A percentile compares a stretch with the other conserved stretches of the same genome.
These are phyloP conservation scores for Geotrupes spiniger DNA, from an alignment of 2,888 invertebrate species.

Conservation along the genomic window DNA sequence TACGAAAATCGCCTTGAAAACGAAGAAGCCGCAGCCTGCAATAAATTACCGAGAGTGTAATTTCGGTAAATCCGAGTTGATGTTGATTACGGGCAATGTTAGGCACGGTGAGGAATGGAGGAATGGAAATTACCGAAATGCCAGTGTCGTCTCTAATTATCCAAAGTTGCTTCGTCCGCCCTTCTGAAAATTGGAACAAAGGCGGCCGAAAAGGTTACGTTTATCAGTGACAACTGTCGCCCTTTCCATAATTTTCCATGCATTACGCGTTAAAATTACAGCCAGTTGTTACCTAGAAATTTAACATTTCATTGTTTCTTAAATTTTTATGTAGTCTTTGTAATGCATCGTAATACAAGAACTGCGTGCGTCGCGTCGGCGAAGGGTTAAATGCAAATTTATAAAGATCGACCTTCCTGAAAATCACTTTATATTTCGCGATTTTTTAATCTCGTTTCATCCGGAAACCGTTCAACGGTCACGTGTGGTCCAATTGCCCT, in stretches of 20 bases:
- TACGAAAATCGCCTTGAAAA: too few species aligned
- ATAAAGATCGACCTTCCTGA: too few species aligned
- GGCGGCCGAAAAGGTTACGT: too few species aligned
- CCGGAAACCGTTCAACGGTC: slow-evolving; percentile 25
- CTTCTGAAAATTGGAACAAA: not conserved
- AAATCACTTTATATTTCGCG: not conserved
- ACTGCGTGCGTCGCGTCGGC: too few species aligned
- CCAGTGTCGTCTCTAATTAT: slow-evolving; percentile 1
- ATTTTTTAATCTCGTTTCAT: not conserved
- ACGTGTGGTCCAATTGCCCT: slow-evolving; percentile 40
- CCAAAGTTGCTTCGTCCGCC: not conserved
- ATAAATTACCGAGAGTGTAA: slow-evolving; percentile 3
- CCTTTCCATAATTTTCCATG: too few species aligned
- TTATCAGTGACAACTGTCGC: too few species aligned
- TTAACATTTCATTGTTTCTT: too few species aligned
- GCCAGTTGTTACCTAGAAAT: too few species aligned
- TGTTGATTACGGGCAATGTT: slow-evolving; percentile 2
- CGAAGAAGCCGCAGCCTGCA: not conserved
- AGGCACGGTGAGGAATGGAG: not conserved
- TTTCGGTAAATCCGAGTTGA: slow-evolving; percentile 7
- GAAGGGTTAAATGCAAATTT: too few species aligned
- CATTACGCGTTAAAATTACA: too few species aligned
- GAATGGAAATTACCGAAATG: not conserved
- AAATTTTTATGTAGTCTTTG: too few species aligned
- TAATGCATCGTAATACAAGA: too few species aligned